phyloP scores from a whole-genome alignment of 2,797 vertebrate species.

The Odontamblyopus lacepedii region DNA sequence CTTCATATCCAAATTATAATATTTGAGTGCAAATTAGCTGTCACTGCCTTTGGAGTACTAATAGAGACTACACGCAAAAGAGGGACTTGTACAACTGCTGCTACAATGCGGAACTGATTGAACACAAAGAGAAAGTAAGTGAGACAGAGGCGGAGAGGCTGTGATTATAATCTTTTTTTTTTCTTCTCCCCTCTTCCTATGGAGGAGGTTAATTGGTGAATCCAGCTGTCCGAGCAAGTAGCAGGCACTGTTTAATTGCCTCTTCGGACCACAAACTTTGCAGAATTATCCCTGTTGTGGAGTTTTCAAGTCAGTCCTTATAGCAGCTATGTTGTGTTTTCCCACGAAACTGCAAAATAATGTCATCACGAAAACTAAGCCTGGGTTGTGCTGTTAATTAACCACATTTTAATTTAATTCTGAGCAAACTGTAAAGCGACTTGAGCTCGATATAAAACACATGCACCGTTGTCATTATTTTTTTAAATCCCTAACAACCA shows the following conservation, averaged over 20 bases:
- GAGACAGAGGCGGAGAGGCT: conserved; percentile 31
- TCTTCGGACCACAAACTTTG: conserved; percentile 51
- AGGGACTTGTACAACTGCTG: conserved; percentile 20
- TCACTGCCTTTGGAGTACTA: conserved; percentile 38
- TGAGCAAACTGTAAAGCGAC: not conserved
- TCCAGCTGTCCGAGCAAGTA: conserved; percentile 53
- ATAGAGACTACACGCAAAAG: conserved; percentile 45
- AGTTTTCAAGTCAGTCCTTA: conserved; percentile 23
- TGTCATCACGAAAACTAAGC: not conserved
- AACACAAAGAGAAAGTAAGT: conserved; percentile 35
- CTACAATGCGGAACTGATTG: conserved; percentile 50
- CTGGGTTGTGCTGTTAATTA: not conserved
- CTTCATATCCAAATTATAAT: conserved; percentile 47
- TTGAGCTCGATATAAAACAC: no score
- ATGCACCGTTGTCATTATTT: no score
- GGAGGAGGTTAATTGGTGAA: conserved; percentile 70
- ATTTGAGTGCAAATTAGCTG: conserved; percentile 63
- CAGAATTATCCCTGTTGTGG: conserved; percentile 51
- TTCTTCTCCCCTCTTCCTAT: conserved; percentile 28
- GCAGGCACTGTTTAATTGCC: conserved; percentile 69
- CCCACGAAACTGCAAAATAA: not conserved
- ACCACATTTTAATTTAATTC: not conserved
- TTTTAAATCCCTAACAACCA: no score
- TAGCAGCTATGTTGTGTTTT: not conserved
- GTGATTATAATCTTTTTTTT: conserved; percentile 45